A percentile compares a stretch with the other conserved stretches of the same genome.
Conservation (phyloP, 2,113 vertebrate genomes). For the Camelus bactrianus region DNA sequence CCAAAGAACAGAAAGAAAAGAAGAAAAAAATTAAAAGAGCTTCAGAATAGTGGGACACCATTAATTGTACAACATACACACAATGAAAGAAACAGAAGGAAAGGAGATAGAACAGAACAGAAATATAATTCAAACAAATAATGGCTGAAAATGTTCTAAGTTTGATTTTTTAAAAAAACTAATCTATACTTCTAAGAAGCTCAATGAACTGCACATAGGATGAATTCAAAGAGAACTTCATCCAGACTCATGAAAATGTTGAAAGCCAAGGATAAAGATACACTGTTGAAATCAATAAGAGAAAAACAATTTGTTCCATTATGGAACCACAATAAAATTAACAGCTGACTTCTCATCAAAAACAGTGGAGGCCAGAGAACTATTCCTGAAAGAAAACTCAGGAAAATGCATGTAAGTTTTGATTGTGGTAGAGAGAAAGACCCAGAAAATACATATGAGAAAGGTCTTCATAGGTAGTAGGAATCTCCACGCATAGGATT, state of each 20-base stretch:
- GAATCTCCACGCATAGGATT: background rate
- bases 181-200: background rate
- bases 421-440: background rate
- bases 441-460: background rate
- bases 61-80: background rate
- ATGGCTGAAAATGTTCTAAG: background rate
- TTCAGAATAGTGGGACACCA: background rate
- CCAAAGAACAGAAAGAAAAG: background rate
- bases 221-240: background rate
- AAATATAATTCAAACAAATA: background rate
- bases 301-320: background rate
- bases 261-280: background rate
- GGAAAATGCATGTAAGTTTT: background rate
- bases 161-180: background rate
- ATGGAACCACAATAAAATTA: background rate
- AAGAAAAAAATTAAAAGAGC: background rate
- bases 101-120: background rate
- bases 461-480: background rate
- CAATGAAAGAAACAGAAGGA: background rate
- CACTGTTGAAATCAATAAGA: background rate
- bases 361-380: background rate
- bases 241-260: background rate
- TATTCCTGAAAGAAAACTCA: background rate
- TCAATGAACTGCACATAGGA: background rate
- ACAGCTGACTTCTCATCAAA: background rate